Conservation (phyloP, 2,888 invertebrate species). For the Pandemis heparana region DNA sequence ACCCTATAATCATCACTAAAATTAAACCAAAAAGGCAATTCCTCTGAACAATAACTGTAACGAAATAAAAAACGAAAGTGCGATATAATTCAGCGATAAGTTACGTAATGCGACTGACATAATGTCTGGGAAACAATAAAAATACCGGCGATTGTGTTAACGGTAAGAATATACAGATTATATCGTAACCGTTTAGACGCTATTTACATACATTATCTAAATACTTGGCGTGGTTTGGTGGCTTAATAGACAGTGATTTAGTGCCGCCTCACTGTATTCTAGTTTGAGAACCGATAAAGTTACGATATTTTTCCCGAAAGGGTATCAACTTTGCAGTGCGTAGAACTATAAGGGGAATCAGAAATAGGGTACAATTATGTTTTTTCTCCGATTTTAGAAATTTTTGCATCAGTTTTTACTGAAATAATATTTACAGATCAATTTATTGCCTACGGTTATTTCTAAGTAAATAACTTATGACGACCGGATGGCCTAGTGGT, state of each 20-base stretch:
- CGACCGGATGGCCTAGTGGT: too few species aligned
- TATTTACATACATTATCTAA: constrained; percentile 38
- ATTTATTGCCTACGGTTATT: too few species aligned
- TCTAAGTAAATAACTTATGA: too few species aligned
- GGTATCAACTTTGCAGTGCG: too few species aligned
- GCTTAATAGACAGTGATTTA: background rate
- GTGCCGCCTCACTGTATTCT: background rate
- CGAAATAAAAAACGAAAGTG: constrained; percentile 40
- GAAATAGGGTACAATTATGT: too few species aligned
- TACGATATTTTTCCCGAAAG: too few species aligned
- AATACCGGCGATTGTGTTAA: constrained; percentile 37
- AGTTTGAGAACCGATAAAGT: background rate
- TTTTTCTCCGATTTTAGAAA: too few species aligned
- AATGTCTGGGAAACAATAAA: constrained; percentile 43
- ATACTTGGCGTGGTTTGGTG: background rate
- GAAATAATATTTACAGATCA: too few species aligned
- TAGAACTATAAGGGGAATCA: too few species aligned
- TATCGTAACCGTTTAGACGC: constrained; percentile 30
- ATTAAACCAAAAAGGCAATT: constrained; percentile 5
- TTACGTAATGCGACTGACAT: constrained; percentile 29
- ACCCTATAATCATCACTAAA: background rate
- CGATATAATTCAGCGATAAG: constrained; percentile 33
- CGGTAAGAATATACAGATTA: constrained; percentile 18
- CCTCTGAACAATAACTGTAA: constrained; percentile 30
- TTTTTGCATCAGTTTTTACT: too few species aligned